These are phyloP conservation scores for Sclerodermus sp. DNA, from an alignment of 2,888 invertebrate species.

Conservation along the genomic window DNA sequence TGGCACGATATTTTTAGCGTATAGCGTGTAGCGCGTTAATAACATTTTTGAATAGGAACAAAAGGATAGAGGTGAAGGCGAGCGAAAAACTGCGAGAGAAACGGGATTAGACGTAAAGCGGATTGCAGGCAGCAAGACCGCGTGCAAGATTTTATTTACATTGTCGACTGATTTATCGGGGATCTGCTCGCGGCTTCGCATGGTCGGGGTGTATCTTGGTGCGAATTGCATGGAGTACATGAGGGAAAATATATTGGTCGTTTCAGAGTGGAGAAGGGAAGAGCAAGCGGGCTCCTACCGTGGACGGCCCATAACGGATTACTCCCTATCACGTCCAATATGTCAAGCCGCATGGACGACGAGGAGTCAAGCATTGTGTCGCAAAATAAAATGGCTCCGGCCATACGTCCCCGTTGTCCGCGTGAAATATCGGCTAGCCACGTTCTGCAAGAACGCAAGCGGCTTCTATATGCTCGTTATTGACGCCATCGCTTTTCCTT, in stretches of 20 bases:
- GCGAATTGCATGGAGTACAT: conserved; percentile 14
- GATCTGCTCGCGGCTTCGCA: conserved; percentile 14
- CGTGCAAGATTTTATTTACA: conserved; percentile 27
- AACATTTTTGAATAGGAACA: too few relatives aligned
- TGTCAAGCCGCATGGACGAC: conserved; percentile 28
- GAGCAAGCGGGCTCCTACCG: conserved; percentile 20
- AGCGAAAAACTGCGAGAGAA: too few relatives aligned
- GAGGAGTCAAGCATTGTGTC: conserved; percentile 35
- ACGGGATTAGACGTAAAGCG: too few relatives aligned
- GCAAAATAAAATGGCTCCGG: conserved; percentile 32
- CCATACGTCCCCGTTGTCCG: neutral
- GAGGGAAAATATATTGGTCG: conserved; percentile 23
- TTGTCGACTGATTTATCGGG: conserved; percentile 25
- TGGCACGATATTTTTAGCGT: too few relatives aligned
- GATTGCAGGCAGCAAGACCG: neutral
- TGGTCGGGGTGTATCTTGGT: conserved; percentile 4
- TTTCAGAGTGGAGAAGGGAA: conserved; percentile 2
- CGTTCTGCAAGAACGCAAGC: too few relatives aligned
- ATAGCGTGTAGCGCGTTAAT: too few relatives aligned
- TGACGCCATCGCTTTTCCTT: neutral
- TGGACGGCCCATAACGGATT: conserved; percentile 29
- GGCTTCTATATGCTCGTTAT: neutral
- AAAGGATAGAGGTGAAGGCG: too few relatives aligned
- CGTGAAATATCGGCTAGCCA: neutral
- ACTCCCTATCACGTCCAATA: conserved; percentile 35